Conservation (phyloP, 2,113 vertebrate species). For the Microcebus jonahi region DNA sequence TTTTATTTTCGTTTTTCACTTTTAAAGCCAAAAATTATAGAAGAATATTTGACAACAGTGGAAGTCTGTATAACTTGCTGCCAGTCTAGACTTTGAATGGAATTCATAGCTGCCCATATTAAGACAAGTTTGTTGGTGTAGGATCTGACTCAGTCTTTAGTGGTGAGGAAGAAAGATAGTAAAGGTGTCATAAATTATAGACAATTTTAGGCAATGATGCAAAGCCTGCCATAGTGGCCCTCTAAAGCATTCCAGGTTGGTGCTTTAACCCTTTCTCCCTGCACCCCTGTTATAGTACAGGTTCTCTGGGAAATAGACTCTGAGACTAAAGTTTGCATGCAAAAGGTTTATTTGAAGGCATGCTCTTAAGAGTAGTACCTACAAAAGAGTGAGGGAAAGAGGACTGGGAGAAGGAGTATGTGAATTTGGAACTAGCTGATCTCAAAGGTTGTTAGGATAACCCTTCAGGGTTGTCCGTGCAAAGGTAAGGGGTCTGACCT, state of each 20-base stretch:
- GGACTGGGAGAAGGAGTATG: neutral
- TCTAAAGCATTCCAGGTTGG: neutral
- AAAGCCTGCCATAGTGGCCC: neutral
- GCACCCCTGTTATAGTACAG: neutral
- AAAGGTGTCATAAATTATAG: neutral
- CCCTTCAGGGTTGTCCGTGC: neutral
- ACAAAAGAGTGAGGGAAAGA: neutral
- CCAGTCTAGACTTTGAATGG: neutral
- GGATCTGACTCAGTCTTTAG: neutral
- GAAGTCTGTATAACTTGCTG: neutral
- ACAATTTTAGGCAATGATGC: neutral
- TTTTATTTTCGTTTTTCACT: constrained; percentile 10
- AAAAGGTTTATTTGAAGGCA: neutral
- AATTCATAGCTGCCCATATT: neutral
- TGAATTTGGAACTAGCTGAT: neutral
- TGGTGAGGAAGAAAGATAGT: neutral
- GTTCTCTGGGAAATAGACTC: neutral
- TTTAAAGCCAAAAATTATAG: neutral
- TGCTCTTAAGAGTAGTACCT: neutral
- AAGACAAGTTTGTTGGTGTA: neutral
- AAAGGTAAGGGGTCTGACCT: neutral
- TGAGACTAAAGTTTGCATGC: neutral
- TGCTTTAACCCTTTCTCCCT: neutral
- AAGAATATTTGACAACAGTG: neutral
- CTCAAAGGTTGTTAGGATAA: neutral